Percentiles rank a stretch among this genome's conserved stretches.
phyloP scores from a whole-genome alignment of 2,797 vertebrate species.

The Siniperca scherzeri region DNA sequence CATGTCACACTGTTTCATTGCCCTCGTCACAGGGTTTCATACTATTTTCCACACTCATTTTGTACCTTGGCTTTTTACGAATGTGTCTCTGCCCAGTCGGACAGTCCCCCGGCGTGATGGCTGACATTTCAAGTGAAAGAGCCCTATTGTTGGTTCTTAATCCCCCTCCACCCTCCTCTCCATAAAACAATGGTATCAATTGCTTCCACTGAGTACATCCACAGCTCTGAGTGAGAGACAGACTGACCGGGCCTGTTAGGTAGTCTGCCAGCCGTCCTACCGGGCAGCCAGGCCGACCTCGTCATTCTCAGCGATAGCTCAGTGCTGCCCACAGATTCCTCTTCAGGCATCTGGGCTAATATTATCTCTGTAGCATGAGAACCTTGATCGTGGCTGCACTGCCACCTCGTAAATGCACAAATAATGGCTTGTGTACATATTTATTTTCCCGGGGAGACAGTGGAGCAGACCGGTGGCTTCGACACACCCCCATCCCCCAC shows the following conservation, averaged over 20 bases:
- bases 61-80: constrained; percentile 79
- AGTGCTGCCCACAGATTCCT: constrained; percentile 43
- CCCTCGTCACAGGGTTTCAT: constrained; percentile 70
- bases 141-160: constrained; percentile 82
- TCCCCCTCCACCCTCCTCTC: constrained; percentile 77
- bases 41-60: constrained; percentile 78
- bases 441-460: constrained; percentile 80
- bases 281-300: constrained; percentile 61
- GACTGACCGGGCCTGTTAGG: constrained; percentile 65
- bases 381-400: constrained; percentile 67
- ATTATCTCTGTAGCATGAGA: constrained; percentile 74
- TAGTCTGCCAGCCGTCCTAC: constrained; percentile 62
- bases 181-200: constrained; percentile 85
- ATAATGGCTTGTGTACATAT: constrained; percentile 82
- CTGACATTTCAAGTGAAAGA: constrained; percentile 86
- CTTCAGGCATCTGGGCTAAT: constrained; percentile 62
- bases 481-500: constrained; percentile 50
- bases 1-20: constrained; percentile 58
- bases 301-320: constrained; percentile 59
- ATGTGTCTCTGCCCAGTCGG: constrained; percentile 75
- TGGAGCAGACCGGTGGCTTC: constrained; percentile 60
- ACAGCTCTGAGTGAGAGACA: constrained; percentile 75
- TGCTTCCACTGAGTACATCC: constrained; percentile 83
- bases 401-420: constrained; percentile 80
- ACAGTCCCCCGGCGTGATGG: constrained; percentile 81